These are phyloP conservation scores for Heterohyrax brucei DNA, from an alignment of 2,797 vertebrate species.

Conservation along the genomic window DNA sequence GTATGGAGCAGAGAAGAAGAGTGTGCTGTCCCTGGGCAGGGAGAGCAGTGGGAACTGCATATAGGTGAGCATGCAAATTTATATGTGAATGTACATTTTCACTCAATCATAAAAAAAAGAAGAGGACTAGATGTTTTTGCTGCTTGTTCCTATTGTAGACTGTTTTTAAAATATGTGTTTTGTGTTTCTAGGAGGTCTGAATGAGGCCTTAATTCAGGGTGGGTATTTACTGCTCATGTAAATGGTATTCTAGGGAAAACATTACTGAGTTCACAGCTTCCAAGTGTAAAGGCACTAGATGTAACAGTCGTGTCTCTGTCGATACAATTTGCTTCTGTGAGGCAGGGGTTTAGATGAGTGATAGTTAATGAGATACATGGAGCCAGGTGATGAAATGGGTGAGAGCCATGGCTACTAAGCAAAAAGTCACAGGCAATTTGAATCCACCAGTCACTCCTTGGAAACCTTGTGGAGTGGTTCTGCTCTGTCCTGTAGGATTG, in stretches of 20 bases:
- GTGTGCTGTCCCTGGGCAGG: too few species aligned
- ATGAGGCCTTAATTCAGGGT: neutral
- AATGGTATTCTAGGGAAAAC: neutral
- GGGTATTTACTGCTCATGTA: neutral
- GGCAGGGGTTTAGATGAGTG: neutral
- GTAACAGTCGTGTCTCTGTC: neutral
- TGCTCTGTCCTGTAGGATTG: too few species aligned
- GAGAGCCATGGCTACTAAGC: too few species aligned
- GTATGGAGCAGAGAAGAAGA: too few species aligned
- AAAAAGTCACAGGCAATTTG: too few species aligned
- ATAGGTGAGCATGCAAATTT: too few species aligned
- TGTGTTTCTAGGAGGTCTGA: neutral
- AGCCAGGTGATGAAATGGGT: too few species aligned
- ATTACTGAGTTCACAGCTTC: neutral
- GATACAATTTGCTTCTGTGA: neutral
- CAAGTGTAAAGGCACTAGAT: neutral
- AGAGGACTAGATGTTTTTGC: neutral
- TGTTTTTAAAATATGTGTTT: neutral
- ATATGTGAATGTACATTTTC: too few species aligned
- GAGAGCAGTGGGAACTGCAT: too few species aligned
- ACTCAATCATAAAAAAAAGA: too few species aligned
- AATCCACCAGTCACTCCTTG: too few species aligned
- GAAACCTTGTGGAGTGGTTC: too few species aligned
- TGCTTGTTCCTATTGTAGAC: rapidly evolving
- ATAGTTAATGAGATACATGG: neutral